Base-by-base conservation (phyloP, 2,888 invertebrate genomes). In the Liodrosophila aerea region DNA sequence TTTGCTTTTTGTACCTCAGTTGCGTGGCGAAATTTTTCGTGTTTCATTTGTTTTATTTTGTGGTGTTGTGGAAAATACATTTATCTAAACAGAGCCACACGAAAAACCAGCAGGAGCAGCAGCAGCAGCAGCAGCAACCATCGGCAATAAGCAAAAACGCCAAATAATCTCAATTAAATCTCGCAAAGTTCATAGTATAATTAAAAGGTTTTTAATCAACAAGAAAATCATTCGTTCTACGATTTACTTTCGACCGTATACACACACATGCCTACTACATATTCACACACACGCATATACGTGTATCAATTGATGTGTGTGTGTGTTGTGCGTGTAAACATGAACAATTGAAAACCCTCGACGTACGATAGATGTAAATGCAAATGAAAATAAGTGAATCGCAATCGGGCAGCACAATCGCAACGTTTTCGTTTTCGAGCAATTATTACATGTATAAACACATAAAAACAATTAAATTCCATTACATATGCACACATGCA, bases 1-100 rank as follows among this genome's bases (percentile, higher is more conserved):
- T 85, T 81, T 81, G 81, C 73, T 73, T 81, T 82, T 82, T 78
- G 71, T 85, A 81, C 76, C 69, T 78, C 83, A 76, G 80, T 83
- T 82, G 81, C 65, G 82, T 85, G 65, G 78, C 81, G 73, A 78
- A 81, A 80, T 75, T 82, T 82, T 81, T 85, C 82, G 75, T 78
- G 85, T 81, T 84, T 81, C 85, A 66, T 77, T 77, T 80, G 70
- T 84, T 83, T 82, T 59, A 61, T 66, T 78, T 67, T 78, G 62
- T 68, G 60, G 58, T 70, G 54, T 58, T 73, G 64, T 69, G 58
- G 46, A 45, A 67, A 67, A 73, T 56, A 56, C 34, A 69, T 62
- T 50, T 31, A 60, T 29, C 49, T 43, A 36, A 53, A 52, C 46
- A 49, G 30, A 51, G 31, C 30, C 44, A 33, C 30, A 37, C 60